These are phyloP conservation scores for Achlya flavicornis DNA, from an alignment of 2,888 invertebrate genomes.

Conservation along the genomic window DNA sequence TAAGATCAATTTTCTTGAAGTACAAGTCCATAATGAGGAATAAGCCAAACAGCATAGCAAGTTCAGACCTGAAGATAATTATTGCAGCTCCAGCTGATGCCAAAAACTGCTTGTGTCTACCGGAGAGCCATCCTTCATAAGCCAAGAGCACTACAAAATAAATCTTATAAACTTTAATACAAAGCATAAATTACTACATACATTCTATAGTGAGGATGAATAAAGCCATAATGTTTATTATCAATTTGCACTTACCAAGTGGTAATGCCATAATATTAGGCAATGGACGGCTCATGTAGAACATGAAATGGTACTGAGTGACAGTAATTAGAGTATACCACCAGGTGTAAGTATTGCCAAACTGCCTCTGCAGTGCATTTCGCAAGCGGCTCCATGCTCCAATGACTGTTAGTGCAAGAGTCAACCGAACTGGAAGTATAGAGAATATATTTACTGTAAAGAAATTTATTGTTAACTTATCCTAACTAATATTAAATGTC, in stretches of 20 bases:
- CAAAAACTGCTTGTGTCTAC: constrained; percentile 89
- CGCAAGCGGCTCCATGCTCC: constrained; percentile 89
- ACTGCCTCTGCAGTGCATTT: constrained; percentile 89
- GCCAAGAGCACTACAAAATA: constrained; percentile 91
- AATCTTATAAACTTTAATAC: neutral
- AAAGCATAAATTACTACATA: too few relatives aligned
- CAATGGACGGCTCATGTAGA: constrained; percentile 96
- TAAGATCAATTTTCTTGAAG: constrained; percentile 85
- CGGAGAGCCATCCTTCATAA: constrained; percentile 92
- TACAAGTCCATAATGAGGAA: constrained; percentile 92
- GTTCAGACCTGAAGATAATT: constrained; percentile 95
- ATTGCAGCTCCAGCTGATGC: constrained; percentile 94
- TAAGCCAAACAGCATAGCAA: constrained; percentile 93
- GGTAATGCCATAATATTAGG: constrained; percentile 98
- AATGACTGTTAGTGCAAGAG: constrained; percentile 90
- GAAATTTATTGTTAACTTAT: neutral
- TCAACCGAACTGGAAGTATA: constrained; percentile 89
- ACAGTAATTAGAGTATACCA: constrained; percentile 94
- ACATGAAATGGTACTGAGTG: constrained; percentile 99
- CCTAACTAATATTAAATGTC: too few relatives aligned
- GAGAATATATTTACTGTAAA: constrained; percentile 19
- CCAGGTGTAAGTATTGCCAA: constrained; percentile 90
- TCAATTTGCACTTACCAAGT: constrained; percentile 86
- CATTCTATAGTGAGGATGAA: too few relatives aligned
- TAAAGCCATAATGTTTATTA: too few relatives aligned